Conservation (phyloP, 2,797 vertebrate genomes). For the Lepus oiostolus region DNA sequence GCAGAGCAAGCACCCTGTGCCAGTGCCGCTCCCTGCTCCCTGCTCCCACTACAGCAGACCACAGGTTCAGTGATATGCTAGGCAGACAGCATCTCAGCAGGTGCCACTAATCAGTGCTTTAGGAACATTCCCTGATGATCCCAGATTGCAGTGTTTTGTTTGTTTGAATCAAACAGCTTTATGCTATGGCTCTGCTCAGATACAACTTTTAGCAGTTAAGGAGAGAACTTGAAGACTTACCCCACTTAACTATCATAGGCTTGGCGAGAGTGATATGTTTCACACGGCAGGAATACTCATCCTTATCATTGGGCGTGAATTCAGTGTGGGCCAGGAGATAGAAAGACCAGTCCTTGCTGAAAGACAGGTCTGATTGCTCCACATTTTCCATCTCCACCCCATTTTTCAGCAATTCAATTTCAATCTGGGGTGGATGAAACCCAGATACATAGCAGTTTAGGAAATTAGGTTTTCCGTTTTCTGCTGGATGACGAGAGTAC, state of each 20-base stretch:
- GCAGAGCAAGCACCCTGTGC: background rate
- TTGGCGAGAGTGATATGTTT: background rate
- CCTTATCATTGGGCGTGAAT: slow-evolving; percentile 71
- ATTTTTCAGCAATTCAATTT: slow-evolving; percentile 86
- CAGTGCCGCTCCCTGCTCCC: background rate
- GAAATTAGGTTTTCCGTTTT: slow-evolving; percentile 77
- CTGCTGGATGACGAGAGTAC: slow-evolving; percentile 85
- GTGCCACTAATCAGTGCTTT: background rate
- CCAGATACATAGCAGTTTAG: slow-evolving; percentile 91
- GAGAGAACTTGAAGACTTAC: slow-evolving; percentile 84
- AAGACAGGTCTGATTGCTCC: slow-evolving; percentile 90
- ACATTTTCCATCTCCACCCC: fast-evolving
- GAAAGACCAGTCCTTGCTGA: slow-evolving; percentile 92
- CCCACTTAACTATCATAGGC: slow-evolving; percentile 60
- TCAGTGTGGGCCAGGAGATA: slow-evolving; percentile 86
- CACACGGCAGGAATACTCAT: slow-evolving; percentile 85
- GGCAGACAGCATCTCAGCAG: background rate
- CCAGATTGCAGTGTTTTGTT: background rate
- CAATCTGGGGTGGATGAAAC: slow-evolving; percentile 93
- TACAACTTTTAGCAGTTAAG: background rate
- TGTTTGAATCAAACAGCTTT: slow-evolving; percentile 17
- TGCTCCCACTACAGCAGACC: background rate
- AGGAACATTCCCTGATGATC: background rate
- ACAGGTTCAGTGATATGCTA: background rate
- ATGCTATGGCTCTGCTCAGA: background rate